Percentiles rank a stretch among this genome's conserved stretches.
Evolutionary conservation across 2,888 invertebrate species (phyloP).

Genomic region (Caradrina kadenii): DNA sequence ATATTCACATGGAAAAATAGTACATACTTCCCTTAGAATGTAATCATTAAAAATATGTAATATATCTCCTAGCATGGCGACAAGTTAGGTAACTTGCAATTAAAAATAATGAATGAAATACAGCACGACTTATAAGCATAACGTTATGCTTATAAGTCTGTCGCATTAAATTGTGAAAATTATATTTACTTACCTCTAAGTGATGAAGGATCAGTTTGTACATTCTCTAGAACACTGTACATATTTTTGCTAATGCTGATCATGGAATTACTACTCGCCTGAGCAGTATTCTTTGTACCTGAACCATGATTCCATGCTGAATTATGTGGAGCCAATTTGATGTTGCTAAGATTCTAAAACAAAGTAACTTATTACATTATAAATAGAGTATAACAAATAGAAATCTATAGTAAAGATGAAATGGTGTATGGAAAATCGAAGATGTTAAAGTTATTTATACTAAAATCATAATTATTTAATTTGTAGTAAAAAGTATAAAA

Average conservation of each 20-base stretch:
- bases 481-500: no score
- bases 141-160: no score
- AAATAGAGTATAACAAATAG: no score
- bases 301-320: constrained; percentile 85
- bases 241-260: constrained; percentile 81
- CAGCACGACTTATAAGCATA: no score
- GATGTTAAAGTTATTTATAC: no score
- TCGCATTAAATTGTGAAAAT: neutral
- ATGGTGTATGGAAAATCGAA: no score
- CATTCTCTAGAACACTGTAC: constrained; percentile 82
- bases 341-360: constrained; percentile 79
- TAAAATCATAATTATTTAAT: no score
- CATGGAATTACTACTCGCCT: constrained; percentile 77
- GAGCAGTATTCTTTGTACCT: constrained; percentile 81
- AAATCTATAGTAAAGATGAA: no score
- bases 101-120: neutral
- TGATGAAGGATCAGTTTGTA: constrained; percentile 79
- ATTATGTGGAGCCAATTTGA: constrained; percentile 83
- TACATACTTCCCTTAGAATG: neutral
- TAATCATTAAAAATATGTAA: neutral
- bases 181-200: constrained; percentile 74
- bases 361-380: constrained; percentile 14
- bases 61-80: no score
- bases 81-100: no score
- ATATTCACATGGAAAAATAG: no score